Evolutionary conservation across 2,113 vertebrate genomes (phyloP).

Genomic region (Bubalus kerabau): DNA sequence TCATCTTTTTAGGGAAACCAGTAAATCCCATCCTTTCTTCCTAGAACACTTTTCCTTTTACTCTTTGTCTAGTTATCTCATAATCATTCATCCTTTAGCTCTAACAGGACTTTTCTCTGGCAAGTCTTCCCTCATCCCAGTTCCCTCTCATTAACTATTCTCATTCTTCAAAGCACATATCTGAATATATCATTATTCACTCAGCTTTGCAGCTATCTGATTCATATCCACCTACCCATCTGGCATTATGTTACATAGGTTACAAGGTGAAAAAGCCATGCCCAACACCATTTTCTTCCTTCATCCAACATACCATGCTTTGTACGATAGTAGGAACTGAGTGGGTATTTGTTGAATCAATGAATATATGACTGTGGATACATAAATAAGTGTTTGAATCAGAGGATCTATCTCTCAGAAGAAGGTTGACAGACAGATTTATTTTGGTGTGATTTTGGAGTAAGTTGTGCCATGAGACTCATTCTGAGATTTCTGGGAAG

Average conservation of each 20-base stretch:
- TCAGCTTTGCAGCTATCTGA: background rate
- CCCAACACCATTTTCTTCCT: background rate
- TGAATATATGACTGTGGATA: background rate
- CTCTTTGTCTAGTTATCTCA: background rate
- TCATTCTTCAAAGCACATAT: background rate
- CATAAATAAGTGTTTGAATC: background rate
- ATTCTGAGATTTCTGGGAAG: background rate
- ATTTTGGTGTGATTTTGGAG: background rate
- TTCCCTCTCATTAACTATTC: background rate
- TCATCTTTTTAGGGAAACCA: background rate
- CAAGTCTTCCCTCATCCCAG: background rate
- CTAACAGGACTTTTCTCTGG: background rate
- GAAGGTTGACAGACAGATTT: background rate
- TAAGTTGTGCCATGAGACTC: background rate
- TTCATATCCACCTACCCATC: background rate
- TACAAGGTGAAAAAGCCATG: background rate
- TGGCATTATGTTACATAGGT: background rate
- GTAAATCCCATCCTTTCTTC: background rate
- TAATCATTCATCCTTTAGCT: background rate
- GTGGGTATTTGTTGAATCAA: background rate
- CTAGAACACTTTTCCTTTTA: background rate
- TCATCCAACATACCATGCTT: accelerated
- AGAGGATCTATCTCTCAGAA: background rate
- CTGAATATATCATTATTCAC: background rate
- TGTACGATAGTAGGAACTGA: background rate